Base-by-base conservation (phyloP, 2,797 vertebrate genomes). In the Jordanella pulchra region DNA sequence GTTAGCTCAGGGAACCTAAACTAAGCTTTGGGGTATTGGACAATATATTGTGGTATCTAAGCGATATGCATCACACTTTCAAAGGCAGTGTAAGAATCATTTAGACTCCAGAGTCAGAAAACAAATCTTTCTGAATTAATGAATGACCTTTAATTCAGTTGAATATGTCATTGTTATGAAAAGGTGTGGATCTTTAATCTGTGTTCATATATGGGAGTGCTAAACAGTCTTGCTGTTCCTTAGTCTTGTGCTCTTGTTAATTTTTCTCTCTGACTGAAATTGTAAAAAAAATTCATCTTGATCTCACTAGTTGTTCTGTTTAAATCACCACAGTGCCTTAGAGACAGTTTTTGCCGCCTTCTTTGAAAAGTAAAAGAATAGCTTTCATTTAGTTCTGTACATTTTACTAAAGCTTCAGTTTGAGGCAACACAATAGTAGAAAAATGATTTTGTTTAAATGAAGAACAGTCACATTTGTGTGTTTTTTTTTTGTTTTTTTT, bases 101-200 rank as follows among this genome's bases (percentile, higher is more conserved):
- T 5, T 6, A 5, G 35, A 39, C 35, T 39, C n/a, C 35, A 39
- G 35, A 39, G 35, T 39, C 5, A 39, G 35, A 39, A 39, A 39
- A 39, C 35, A 2, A 39, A 39, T 39, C 35, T 63, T 69, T 25
- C 32, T 14, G 48, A 51, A 54, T 30, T n/a, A n/a, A n/a, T n/a
- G 35, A 74, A 32, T 7, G 25, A 71, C 71, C 45, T 76, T 86
- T 87, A 87, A 87, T 86, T 66, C 11, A 78, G 66, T 68, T 42
- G 0, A 55, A 74, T 68, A 7, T 81, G 77, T 83, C 82, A 76
- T 72, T 27, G 86, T 90, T 75, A 78, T 79, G 75, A 54, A 90
- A 87, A 73, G n/a, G 76, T 75, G 67, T 81, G 84, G 77, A 84
- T 83, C 72, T 72, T 42, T 88, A 80, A 91, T 85, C 75, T 69